Conservation (phyloP, 2,888 invertebrate species). For the Papilio gigon region DNA sequence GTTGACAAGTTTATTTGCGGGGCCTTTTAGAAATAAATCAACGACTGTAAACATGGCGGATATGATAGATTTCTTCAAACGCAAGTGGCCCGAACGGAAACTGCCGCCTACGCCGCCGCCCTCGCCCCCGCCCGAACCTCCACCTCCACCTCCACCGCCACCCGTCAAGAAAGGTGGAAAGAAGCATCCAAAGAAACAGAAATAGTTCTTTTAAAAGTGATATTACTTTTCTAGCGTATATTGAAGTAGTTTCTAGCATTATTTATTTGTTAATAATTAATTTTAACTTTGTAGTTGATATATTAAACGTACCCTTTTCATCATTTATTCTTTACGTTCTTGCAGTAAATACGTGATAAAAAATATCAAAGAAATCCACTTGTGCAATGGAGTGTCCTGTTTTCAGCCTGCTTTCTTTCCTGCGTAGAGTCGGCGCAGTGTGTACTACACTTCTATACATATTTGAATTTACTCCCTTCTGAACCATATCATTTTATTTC, state of each 20-base stretch:
- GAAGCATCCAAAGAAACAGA: constrained; percentile 42
- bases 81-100: constrained; percentile 61
- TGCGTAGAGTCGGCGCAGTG: not conserved
- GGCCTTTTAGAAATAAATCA: constrained; percentile 49
- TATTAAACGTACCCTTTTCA: constrained; percentile 36
- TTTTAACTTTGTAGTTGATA: constrained; percentile 33
- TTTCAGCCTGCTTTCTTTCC: not conserved
- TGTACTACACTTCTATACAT: too few species aligned
- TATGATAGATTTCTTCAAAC: constrained; percentile 56
- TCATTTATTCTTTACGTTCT: not conserved
- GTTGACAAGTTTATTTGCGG: constrained; percentile 51
- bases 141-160: constrained; percentile 40
- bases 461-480: too few species aligned
- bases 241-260: constrained; percentile 29
- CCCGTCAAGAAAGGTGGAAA: constrained; percentile 39
- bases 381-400: not conserved
- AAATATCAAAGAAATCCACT: not conserved
- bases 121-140: constrained; percentile 45
- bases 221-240: constrained; percentile 42
- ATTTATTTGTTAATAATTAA: constrained; percentile 33
- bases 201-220: constrained; percentile 40
- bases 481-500: too few species aligned
- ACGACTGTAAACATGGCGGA: constrained; percentile 51
- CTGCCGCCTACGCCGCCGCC: constrained; percentile 56
- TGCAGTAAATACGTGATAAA: not conserved